These are phyloP conservation scores for Xenopus laevis DNA, from an alignment of 2,113 vertebrate species.

Conservation along the genomic window DNA sequence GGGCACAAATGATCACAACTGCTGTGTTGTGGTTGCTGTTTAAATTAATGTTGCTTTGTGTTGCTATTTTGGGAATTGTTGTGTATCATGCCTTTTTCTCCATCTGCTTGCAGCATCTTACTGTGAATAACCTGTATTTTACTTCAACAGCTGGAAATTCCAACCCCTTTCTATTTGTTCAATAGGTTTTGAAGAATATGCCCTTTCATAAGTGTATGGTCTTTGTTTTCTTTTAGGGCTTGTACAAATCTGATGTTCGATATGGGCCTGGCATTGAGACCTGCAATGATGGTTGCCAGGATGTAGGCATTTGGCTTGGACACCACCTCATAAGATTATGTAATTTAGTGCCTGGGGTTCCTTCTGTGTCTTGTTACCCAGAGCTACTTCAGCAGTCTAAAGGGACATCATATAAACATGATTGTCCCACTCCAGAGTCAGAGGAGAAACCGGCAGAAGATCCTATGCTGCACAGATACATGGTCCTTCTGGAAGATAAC, in stretches of 20 bases:
- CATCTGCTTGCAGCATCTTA: no score
- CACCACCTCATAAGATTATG: conserved; percentile 70
- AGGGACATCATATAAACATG: not conserved
- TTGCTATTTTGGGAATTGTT: no score
- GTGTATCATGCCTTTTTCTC: no score
- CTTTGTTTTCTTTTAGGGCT: conserved; percentile 62
- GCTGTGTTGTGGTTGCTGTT: no score
- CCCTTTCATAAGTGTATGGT: no score
- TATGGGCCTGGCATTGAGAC: conserved; percentile 77
- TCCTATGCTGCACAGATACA: conserved; percentile 53
- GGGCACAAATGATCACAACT: no score
- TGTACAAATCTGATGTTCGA: conserved; percentile 71
- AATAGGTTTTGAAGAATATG: no score
- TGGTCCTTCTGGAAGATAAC: conserved; percentile 57
- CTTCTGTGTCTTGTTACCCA: conserved; percentile 62
- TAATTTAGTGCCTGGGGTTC: conserved; percentile 50
- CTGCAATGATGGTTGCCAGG: conserved; percentile 66
- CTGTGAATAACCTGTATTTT: no score
- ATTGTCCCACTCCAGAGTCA: conserved; percentile 17
- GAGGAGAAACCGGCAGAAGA: conserved; percentile 24
- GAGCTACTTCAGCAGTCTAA: conserved; percentile 51
- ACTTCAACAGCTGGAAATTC: no score
- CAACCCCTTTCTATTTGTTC: no score
- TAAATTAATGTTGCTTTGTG: no score
- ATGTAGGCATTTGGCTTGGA: conserved; percentile 77